Percentiles rank a stretch among this genome's conserved stretches.
phyloP scores from a whole-genome alignment of 2,113 vertebrate species.

The Caretta caretta region DNA sequence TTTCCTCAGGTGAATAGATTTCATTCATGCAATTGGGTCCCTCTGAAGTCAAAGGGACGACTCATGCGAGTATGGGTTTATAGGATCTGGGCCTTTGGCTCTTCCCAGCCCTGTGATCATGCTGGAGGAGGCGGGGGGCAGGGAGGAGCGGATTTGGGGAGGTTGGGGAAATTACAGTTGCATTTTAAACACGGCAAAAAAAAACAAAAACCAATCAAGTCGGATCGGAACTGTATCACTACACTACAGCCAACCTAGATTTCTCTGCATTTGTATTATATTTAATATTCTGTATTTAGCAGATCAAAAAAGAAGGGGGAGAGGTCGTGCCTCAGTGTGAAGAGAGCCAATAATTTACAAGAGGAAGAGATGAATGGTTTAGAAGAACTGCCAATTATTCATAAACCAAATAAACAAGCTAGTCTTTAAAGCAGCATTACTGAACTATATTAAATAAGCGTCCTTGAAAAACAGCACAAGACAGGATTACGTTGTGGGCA shows the following conservation, averaged over 20 bases:
- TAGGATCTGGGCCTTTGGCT: not conserved
- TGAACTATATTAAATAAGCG: conserved; percentile 30
- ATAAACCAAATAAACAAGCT: not conserved
- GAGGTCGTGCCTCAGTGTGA: not conserved
- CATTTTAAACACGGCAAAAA: not conserved
- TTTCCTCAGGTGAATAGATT: not conserved
- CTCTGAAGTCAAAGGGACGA: not conserved
- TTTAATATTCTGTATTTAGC: not conserved
- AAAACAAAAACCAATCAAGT: not conserved
- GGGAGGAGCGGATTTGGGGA: rapidly evolving
- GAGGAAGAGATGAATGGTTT: not conserved
- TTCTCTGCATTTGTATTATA: not conserved
- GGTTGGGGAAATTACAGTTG: not conserved
- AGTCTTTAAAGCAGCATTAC: conserved; percentile 12
- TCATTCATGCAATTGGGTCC: not conserved
- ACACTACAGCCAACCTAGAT: not conserved
- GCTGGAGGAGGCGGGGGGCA: not conserved
- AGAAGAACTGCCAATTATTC: conserved; percentile 5
- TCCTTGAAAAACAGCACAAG: conserved; percentile 25
- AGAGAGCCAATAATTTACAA: not conserved
- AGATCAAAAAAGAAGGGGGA: not conserved
- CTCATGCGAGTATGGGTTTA: not conserved
- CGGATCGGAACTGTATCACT: not conserved
- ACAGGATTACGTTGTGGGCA: not conserved
- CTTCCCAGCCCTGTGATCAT: not conserved